Evolutionary conservation across 2,888 invertebrate genomes (phyloP).

Genomic region (Cephus pygmeus): DNA sequence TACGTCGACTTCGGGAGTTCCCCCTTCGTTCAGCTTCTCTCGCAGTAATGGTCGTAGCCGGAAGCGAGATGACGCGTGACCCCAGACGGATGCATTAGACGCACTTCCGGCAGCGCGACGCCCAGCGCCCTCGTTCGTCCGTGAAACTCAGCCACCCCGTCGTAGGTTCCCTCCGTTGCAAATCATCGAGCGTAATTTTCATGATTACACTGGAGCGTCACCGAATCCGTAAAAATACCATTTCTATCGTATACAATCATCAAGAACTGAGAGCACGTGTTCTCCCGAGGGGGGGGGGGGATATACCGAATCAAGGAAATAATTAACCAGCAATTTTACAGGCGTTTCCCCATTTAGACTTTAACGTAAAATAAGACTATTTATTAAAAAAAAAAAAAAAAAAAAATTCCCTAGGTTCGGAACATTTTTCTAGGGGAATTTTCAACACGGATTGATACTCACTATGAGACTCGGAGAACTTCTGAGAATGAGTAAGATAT

Average conservation of each 20-base stretch:
- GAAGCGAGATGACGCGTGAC: constrained; percentile 65
- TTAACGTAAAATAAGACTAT: too few relatives aligned
- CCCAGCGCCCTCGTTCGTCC: constrained; percentile 43
- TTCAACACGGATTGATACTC: constrained; percentile 18
- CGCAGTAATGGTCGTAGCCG: constrained; percentile 60
- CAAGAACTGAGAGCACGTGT: too few relatives aligned
- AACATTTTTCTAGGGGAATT: constrained; percentile 2
- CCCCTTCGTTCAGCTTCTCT: constrained; percentile 20
- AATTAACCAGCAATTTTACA: too few relatives aligned
- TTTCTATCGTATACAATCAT: too few relatives aligned
- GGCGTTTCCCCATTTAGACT: too few relatives aligned
- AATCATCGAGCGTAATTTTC: constrained; percentile 41
- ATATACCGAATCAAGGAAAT: too few relatives aligned
- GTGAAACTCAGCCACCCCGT: constrained; percentile 34
- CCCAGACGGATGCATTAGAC: constrained; percentile 72
- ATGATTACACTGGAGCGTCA: not conserved
- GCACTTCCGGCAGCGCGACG: constrained; percentile 70
- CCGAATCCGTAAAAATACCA: not conserved
- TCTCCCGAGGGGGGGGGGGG: too few relatives aligned
- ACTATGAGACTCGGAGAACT: constrained; percentile 11
- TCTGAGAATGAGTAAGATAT: not conserved
- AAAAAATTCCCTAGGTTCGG: too few relatives aligned
- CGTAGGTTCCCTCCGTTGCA: constrained; percentile 35
- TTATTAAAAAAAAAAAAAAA: too few relatives aligned
- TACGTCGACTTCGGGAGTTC: too few relatives aligned